These are phyloP conservation scores for Manis crassicaudata DNA, from an alignment of 2,797 vertebrate species.

Conservation along the genomic window DNA sequence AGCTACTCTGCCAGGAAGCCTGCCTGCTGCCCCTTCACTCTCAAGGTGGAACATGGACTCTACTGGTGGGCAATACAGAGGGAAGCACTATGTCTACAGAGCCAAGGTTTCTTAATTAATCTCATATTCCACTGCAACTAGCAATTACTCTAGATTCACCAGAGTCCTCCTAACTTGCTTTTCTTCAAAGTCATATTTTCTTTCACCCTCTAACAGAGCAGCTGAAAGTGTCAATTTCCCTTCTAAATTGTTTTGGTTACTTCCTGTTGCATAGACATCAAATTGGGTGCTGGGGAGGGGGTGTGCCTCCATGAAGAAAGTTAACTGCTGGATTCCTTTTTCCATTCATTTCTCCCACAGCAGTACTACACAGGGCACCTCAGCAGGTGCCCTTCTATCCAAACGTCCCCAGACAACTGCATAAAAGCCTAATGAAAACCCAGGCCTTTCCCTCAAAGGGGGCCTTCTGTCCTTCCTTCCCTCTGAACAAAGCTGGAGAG, in stretches of 20 bases:
- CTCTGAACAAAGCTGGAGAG: neutral
- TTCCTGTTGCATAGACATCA: neutral
- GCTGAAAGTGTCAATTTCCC: neutral
- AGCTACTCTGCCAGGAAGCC: neutral
- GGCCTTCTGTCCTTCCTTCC: neutral
- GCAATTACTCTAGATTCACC: neutral
- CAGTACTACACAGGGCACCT: neutral
- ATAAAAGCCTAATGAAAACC: constrained; percentile 13
- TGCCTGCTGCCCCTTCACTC: neutral
- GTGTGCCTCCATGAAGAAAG: neutral
- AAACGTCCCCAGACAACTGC: neutral
- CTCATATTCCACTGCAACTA: neutral
- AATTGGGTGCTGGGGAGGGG: neutral
- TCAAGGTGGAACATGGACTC: constrained; percentile 15
- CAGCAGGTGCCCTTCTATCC: neutral
- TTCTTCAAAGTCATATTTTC: neutral
- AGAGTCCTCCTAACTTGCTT: neutral
- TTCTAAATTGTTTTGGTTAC: constrained; percentile 19
- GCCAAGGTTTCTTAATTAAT: neutral
- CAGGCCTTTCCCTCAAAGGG: neutral
- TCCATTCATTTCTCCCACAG: neutral
- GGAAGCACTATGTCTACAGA: neutral
- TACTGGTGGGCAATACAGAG: neutral
- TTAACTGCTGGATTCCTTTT: neutral
- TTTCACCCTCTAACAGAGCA: neutral